These are phyloP conservation scores for Nematostella vectensis DNA, from an alignment of 92 coral and sea anemone genomes.

Conservation along the genomic window DNA sequence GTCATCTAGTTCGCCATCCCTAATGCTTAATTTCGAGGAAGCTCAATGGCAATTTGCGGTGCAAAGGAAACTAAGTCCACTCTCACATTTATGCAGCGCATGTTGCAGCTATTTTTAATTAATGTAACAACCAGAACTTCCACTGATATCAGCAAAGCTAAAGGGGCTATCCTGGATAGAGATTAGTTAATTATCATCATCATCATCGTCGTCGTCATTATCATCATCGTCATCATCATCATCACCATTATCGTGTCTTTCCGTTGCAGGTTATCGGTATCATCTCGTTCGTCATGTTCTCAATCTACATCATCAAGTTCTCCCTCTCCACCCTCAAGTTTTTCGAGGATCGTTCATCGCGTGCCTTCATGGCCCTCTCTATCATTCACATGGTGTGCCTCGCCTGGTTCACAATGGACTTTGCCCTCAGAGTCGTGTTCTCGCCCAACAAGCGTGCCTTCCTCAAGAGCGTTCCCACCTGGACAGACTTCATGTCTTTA, in stretches of 20 bases:
- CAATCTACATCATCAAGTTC: constrained; percentile 69
- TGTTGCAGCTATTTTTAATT: too few relatives aligned
- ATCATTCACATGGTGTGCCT: constrained; percentile 65
- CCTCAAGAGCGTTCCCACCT: constrained; percentile 63
- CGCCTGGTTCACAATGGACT: constrained; percentile 79
- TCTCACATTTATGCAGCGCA: too few relatives aligned
- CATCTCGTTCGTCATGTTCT: constrained; percentile 58
- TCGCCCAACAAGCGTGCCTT: constrained; percentile 65
- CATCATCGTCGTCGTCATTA: too few relatives aligned
- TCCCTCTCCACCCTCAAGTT: constrained; percentile 69
- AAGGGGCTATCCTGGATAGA: too few relatives aligned
- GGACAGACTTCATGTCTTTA: constrained; percentile 82
- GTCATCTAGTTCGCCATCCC: too few relatives aligned
- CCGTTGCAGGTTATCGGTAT: constrained; percentile 53
- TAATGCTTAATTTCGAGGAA: too few relatives aligned
- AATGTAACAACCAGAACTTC: neutral
- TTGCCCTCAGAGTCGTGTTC: constrained; percentile 59
- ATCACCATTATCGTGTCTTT: too few relatives aligned
- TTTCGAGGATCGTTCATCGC: constrained; percentile 52
- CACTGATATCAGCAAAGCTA: neutral
- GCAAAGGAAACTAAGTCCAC: too few relatives aligned
- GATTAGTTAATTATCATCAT: too few relatives aligned
- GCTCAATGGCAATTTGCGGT: too few relatives aligned
- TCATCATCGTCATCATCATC: too few relatives aligned
- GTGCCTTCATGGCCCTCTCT: constrained; percentile 34